Conservation (phyloP, 2,113 vertebrate genomes). For the Geococcyx californianus region DNA sequence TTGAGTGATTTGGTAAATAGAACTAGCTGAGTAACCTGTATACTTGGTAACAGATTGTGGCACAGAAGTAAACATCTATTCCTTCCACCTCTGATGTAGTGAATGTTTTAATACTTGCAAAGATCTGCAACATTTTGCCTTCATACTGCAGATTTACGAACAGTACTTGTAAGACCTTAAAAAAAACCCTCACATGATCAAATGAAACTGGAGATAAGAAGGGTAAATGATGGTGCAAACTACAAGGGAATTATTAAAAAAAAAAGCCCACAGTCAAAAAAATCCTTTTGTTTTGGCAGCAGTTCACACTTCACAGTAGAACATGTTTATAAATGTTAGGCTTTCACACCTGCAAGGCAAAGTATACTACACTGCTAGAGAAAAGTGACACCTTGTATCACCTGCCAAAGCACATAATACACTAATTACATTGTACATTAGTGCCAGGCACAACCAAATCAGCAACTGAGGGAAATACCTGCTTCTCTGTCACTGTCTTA, state of each 20-base stretch:
- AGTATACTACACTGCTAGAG: background rate
- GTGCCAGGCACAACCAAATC: background rate
- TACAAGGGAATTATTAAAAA: background rate
- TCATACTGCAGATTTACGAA: background rate
- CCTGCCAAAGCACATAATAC: background rate
- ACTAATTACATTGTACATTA: background rate
- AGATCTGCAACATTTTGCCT: background rate
- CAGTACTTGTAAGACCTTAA: background rate
- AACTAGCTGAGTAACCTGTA: background rate
- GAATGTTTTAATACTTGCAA: background rate
- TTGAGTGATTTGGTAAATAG: slow-evolving; percentile 18
- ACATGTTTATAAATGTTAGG: background rate
- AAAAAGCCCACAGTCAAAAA: background rate
- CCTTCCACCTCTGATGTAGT: background rate
- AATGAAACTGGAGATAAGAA: background rate
- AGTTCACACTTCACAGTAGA: background rate
- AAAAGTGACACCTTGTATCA: background rate
- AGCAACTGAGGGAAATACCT: background rate
- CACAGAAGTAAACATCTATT: background rate
- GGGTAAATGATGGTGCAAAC: background rate
- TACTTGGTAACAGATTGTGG: background rate
- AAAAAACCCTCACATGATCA: background rate
- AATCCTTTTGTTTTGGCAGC: background rate
- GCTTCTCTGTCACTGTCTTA: background rate
- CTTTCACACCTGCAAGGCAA: slow-evolving; percentile 35